Base-by-base conservation (phyloP, 2,797 vertebrate genomes). In the Rhinella marina region DNA sequence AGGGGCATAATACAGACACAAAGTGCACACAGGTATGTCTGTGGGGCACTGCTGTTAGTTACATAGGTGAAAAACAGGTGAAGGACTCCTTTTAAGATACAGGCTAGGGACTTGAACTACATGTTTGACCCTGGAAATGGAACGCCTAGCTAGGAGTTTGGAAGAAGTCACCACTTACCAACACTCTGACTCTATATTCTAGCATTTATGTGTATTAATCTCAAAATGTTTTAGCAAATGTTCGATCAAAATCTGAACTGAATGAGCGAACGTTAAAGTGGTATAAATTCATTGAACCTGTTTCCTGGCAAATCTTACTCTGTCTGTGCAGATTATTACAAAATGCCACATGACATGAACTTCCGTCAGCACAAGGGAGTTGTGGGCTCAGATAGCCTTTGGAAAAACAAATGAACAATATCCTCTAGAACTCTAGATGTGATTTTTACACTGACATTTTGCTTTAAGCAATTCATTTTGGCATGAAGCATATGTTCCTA, bases 391-490 rank as follows among this genome's bases (percentile, higher is more conserved):
- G 62, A 80, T 64, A 78, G 48, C 48, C 21, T 57, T 80, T 57
- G 25, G 54, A 73, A 72, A 88, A 84, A 79, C 59, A 73, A 86
- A 86, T 89, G 78, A 89, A 86, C 76, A 85, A 62, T 83, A 72
- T 79, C 80, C 84, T 68, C 64, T 64, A 50, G 59, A 89, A 83
- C 61, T 57, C 81, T 61, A 88, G n/a, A 86, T 86, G 86, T 73
- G 19, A 62, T 66, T 48, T 48, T 73, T 62, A 64, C 83, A 41
- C 54, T 83, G 54, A 32, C 73, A 62, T 75, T 57, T 82, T 62
- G 79, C 68, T 68, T 78, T 70, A 62, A 59, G 84, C 32, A 32
- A 86, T 73, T 59, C 27, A 78, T 7, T 76, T 75, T 85, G 78
- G 78, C 79, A 68, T 56, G 82, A 77, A 76, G 56, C 61, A 83